Base-by-base conservation (phyloP, 2,888 invertebrate genomes). In the Pilophorus perplexus region DNA sequence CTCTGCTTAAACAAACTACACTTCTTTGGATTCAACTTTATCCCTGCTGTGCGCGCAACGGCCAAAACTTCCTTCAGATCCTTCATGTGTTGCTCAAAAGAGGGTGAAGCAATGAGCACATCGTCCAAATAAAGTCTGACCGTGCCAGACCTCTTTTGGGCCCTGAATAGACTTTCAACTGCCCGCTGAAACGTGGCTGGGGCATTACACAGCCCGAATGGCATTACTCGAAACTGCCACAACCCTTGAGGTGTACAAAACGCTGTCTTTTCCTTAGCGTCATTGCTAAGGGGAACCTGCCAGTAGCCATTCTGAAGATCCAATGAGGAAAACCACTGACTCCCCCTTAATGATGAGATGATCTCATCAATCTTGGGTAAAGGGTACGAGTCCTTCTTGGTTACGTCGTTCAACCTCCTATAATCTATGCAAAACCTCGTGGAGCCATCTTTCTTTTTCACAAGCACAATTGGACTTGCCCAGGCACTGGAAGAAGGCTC, bases 231-330 rank as follows among this genome's bases (percentile, higher is more conserved):
- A 16, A 40, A 40, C 16, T 46, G 6, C 6, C 18, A 46, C 72
- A 75, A 0, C 73, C 71, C 4, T 73, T 74, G 74, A 0, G 74
- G 75, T 2, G 74, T 76, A 2, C 73, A 72, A 37, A 75, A 74
- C 0, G 74, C 75, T 4, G 74, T 75, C 23, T 75, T 75, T 1
- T 64, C 60, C n/a, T 72, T 68, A 46, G 72, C 70, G 0, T 70
- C 69, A 14, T 69, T 64, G 1, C 64, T 57, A 25, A 75, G 64
- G 3, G 71, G 72, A n/a, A 75, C 71, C 42, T 73, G 73, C 60
- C 72, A 70, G 64, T 71, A 75, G 0, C 73, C 74, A 3, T 55
- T 28, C 4, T 59, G 62, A 5, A 71, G 33, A 40, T 73, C 72
- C 2, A 73, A 27, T 1, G 33, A 33, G 10, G 33, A 33, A 33